Evolutionary conservation across 2,888 invertebrate species (phyloP).

Genomic region (Neoaliturus tenellus): DNA sequence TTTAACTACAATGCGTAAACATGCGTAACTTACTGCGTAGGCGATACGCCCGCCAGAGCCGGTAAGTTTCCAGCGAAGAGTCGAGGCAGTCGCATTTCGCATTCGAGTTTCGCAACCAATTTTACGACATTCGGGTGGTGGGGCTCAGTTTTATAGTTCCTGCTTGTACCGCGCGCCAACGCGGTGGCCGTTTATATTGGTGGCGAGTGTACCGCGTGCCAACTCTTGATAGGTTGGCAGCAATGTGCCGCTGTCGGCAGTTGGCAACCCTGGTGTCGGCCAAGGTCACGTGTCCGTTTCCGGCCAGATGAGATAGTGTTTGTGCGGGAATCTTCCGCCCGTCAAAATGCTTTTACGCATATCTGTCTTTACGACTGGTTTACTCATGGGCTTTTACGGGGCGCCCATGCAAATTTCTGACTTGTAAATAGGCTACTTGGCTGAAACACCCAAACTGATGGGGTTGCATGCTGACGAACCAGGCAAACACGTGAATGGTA

Average conservation of each 20-base stretch:
- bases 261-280: conserved; percentile 12
- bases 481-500: too few relatives aligned
- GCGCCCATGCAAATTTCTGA: too few relatives aligned
- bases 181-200: neutral
- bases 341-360: neutral
- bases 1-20: too few relatives aligned
- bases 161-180: neutral
- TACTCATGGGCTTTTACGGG: too few relatives aligned
- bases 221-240: too few relatives aligned
- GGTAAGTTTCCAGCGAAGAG: neutral
- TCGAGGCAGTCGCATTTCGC: neutral
- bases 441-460: too few relatives aligned
- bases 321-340: neutral
- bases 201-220: conserved; percentile 19
- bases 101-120: neutral
- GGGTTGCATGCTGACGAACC: too few relatives aligned
- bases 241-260: neutral
- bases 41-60: neutral
- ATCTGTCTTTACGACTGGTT: neutral
- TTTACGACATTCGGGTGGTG: neutral
- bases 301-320: conserved; percentile 8
- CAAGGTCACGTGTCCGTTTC: conserved; percentile 7
- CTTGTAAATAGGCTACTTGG: too few relatives aligned
- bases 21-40: too few relatives aligned
- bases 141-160: conserved; percentile 2